Base-by-base conservation (phyloP, 2,113 vertebrate species). In the Apteryx owenii region DNA sequence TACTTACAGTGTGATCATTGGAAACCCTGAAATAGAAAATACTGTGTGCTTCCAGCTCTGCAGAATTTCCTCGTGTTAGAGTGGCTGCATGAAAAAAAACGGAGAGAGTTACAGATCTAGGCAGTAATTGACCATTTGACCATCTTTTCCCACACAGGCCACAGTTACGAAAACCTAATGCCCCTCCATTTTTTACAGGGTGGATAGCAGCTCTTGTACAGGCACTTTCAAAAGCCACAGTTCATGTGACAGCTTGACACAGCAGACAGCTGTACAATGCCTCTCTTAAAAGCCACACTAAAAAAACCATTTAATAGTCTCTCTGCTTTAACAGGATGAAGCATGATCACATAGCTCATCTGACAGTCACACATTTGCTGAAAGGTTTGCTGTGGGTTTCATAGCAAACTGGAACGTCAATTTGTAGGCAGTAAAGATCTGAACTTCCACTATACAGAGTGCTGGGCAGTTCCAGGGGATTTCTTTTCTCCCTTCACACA, bases 321-420 rank as follows among this genome's bases (percentile, higher is more conserved):
- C 60, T 6, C 25, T 38, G 62, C 60, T 51, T 8, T 2, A 28
- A 4, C 21, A n/a, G 80, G 54, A 22, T 3, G 44, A 14, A 61
- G 40, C 0, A 1, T 0, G 2, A 60, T 19, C 10, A 0, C 60
- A 4, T 1, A n/a, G 73, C 60, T 78, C 31, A 2, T 7, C 54
- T 2, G 42, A 36, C 4, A 2, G 44, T 1, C 68, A 3, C 28
- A 3, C 25, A 0, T 9, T 53, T 40, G 54, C n/a, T 7, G 38
- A 33, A 38, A 72, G 79, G 50, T 53, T 75, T 38, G 48, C 51
- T 21, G 6, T 2, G 25, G 36, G 16, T 19, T 29, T 48, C 31
- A 4, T 17, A 29, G 70, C 75, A 16, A 21, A 10, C 0, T 5
- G 44, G 40, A 80, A 46, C 31, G 68, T 21, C 19, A 0, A 36